Conservation (phyloP, 2,888 invertebrate genomes). For the Cheilosia vernalis region DNA sequence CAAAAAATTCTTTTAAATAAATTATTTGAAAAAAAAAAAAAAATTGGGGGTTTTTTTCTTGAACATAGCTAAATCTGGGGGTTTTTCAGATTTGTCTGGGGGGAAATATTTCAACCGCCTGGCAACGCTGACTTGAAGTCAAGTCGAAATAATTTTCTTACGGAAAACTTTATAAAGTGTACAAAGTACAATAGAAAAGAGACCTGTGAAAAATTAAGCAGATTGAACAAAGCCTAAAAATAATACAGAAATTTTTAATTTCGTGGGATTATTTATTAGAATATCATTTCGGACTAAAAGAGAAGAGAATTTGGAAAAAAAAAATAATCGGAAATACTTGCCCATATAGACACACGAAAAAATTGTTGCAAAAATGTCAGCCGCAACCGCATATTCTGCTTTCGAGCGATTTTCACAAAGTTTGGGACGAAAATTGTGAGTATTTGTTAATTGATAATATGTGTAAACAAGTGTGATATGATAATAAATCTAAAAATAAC, state of each 20-base stretch:
- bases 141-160: too few relatives aligned
- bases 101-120: too few relatives aligned
- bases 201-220: conserved; percentile 36
- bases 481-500: neutral
- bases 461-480: neutral
- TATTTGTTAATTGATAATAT: conserved; percentile 53
- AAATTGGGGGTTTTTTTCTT: too few relatives aligned
- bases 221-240: conserved; percentile 5
- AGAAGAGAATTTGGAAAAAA: conserved; percentile 2
- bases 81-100: too few relatives aligned
- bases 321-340: conserved; percentile 3
- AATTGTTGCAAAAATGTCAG: conserved; percentile 68
- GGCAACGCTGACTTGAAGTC: too few relatives aligned
- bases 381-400: conserved; percentile 73
- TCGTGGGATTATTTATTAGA: conserved; percentile 35
- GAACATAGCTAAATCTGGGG: too few relatives aligned
- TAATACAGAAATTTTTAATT: conserved; percentile 42
- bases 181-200: conserved; percentile 19
- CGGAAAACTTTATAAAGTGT: conserved; percentile 8
- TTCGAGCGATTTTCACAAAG: conserved; percentile 80
- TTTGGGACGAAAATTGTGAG: conserved; percentile 82
- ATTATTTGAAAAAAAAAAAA: too few relatives aligned
- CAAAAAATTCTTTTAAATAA: too few relatives aligned
- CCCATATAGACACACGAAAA: conserved; percentile 33
- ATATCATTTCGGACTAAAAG: conserved; percentile 6